Conservation (phyloP, 2,113 vertebrate species). For the Mustelus asterias region DNA sequence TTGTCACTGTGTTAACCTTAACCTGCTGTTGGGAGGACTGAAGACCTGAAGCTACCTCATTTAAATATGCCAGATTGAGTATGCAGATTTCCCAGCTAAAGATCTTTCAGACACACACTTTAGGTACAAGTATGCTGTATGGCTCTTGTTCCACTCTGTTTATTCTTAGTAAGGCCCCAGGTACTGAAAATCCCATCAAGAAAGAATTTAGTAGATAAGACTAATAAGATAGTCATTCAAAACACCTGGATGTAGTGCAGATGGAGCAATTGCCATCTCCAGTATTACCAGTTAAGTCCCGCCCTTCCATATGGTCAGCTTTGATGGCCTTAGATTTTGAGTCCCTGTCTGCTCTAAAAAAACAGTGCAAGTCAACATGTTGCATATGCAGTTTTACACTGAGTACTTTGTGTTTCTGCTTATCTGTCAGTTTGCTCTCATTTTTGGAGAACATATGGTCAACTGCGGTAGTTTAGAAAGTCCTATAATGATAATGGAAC, state of each 20-base stretch:
- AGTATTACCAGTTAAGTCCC: conserved; percentile 76
- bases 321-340: conserved; percentile 57
- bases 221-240: conserved; percentile 99
- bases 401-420: conserved; percentile 34
- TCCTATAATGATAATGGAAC: not conserved
- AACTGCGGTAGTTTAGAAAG: conserved; percentile 29
- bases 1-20: conserved; percentile 25
- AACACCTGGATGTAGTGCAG: conserved; percentile 96
- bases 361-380: conserved; percentile 12
- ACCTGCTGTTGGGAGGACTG: conserved; percentile 20
- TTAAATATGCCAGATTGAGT: conserved; percentile 21
- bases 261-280: conserved; percentile 87
- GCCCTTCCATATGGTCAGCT: conserved; percentile 91
- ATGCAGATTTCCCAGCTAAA: conserved; percentile 15
- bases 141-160: conserved; percentile 14
- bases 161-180: conserved; percentile 49
- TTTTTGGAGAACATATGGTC: conserved; percentile 23
- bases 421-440: conserved; percentile 25
- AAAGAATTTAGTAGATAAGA: conserved; percentile 92
- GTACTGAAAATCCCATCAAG: conserved; percentile 88
- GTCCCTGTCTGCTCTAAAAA: conserved; percentile 1
- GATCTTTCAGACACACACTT: not conserved
- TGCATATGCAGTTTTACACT: conserved; percentile 23
- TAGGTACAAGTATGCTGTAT: not conserved
- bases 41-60: conserved; percentile 15